These are phyloP conservation scores for Malurus leucopterus DNA, from an alignment of 2,797 vertebrate species.

Conservation along the genomic window DNA sequence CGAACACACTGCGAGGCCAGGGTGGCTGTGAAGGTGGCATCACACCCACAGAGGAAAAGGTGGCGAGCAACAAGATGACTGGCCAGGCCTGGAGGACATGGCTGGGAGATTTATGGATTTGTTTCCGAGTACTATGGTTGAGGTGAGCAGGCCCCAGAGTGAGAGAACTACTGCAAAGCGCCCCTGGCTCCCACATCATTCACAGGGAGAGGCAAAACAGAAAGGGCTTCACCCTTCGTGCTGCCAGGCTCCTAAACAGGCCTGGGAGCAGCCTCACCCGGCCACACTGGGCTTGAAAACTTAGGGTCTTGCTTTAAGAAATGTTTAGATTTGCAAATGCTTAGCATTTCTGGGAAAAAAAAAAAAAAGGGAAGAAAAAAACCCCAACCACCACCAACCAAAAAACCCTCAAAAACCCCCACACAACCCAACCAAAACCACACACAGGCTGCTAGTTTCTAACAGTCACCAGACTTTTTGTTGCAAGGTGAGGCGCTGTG, in stretches of 20 bases:
- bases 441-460: not conserved
- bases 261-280: not conserved
- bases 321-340: not conserved
- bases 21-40: not conserved
- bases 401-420: fast-evolving
- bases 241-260: not conserved
- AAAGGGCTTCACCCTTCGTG: not conserved
- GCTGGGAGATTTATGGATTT: not conserved
- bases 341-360: not conserved
- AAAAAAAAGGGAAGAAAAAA: not conserved
- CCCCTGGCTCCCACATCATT: fast-evolving
- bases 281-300: not conserved
- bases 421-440: not conserved
- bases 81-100: not conserved
- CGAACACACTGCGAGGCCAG: not conserved
- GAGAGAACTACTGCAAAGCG: not conserved
- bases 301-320: not conserved
- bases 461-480: not conserved
- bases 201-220: fast-evolving
- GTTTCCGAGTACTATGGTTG: fast-evolving
- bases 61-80: not conserved
- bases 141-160: not conserved
- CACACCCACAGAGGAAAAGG: not conserved
- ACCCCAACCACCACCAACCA: not conserved
- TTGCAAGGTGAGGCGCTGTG: not conserved